Evolutionary conservation across 2,113 vertebrate species (phyloP).

Genomic region (Pantherophis guttatus): DNA sequence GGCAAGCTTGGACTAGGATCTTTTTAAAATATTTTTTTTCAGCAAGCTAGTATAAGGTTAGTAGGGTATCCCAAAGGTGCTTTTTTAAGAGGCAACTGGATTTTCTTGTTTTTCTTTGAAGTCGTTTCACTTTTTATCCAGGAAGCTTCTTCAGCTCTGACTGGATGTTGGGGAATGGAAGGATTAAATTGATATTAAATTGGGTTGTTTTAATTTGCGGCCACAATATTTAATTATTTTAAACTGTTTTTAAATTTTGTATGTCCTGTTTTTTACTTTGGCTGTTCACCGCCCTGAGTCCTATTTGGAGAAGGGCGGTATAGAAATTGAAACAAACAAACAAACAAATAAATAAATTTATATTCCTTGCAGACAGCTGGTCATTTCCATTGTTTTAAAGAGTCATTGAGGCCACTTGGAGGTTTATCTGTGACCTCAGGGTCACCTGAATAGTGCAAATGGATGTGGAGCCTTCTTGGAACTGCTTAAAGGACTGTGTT

Average conservation of each 20-base stretch:
- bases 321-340: no score
- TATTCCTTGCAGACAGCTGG: not conserved
- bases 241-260: no score
- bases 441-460: not conserved
- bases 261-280: no score
- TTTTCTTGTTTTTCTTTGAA: no score
- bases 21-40: not conserved
- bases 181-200: not conserved
- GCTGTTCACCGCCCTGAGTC: no score
- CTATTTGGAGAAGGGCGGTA: no score
- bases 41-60: not conserved
- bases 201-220: no score
- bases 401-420: not conserved
- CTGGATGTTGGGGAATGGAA: not conserved
- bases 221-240: no score
- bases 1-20: not conserved
- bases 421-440: not conserved
- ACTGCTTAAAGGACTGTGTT: not conserved
- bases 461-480: not conserved
- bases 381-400: not conserved
- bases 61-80: not conserved
- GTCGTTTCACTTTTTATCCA: not conserved
- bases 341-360: not conserved
- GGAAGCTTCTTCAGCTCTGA: not conserved
- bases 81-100: not conserved